phyloP scores from a whole-genome alignment of 2,888 invertebrate species.

The Luffia ferchaultella region DNA sequence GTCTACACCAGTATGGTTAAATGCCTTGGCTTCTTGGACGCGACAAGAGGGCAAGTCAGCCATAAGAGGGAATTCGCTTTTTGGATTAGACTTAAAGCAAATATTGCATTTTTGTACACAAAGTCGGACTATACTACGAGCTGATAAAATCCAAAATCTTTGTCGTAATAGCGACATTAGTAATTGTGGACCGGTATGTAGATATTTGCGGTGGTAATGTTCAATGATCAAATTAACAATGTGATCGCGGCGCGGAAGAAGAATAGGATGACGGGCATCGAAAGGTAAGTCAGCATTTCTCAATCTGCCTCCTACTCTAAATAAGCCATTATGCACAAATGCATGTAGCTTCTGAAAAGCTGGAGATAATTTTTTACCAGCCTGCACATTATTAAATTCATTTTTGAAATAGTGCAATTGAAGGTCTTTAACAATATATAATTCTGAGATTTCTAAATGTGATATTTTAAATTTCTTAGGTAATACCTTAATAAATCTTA shows the following conservation, averaged over 20 bases:
- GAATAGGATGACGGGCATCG: not conserved
- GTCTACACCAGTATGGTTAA: too few relatives aligned
- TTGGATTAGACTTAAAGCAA: not conserved
- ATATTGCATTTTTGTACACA: not conserved
- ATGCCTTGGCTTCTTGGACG: too few relatives aligned
- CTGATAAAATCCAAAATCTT: not conserved
- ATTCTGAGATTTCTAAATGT: not conserved
- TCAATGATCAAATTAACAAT: not conserved
- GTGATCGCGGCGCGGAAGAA: too few relatives aligned
- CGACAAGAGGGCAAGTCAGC: too few relatives aligned
- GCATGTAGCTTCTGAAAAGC: not conserved
- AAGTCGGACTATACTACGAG: not conserved
- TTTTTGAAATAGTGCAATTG: not conserved
- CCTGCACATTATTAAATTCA: not conserved
- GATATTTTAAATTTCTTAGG: not conserved
- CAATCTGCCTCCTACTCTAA: not conserved
- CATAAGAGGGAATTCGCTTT: too few relatives aligned
- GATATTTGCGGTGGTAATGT: not conserved
- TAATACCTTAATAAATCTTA: not conserved
- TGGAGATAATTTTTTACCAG: not conserved
- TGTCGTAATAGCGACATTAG: not conserved
- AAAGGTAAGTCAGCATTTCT: not conserved
- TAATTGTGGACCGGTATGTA: not conserved
- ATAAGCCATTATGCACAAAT: not conserved
- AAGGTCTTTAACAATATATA: not conserved